Percentiles rank a stretch among this genome's conserved stretches.
phyloP scores from a whole-genome alignment of 2,113 vertebrate genomes.

The Formicarius rufipectus region DNA sequence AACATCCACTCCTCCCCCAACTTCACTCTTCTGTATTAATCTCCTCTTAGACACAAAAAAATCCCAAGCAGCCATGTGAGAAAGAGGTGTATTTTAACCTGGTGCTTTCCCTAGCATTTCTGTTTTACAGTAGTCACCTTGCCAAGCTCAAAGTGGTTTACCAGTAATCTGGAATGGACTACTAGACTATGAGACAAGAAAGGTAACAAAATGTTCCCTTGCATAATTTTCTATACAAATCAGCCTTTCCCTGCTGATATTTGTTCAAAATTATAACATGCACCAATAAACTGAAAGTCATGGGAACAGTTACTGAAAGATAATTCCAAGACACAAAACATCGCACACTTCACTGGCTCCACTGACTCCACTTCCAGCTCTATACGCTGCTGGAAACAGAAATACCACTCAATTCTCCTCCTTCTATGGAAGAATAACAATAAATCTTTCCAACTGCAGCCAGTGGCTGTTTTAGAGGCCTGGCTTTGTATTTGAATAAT shows the following conservation, averaged over 20 bases:
- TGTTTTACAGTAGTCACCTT: neutral
- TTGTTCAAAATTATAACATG: neutral
- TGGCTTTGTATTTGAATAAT: neutral
- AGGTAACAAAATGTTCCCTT: neutral
- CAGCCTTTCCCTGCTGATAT: neutral
- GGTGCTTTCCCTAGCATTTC: neutral
- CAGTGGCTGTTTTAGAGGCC: neutral
- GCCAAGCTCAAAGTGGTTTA: neutral
- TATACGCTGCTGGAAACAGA: neutral
- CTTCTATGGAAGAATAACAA: neutral
- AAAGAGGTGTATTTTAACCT: neutral
- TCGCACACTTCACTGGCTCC: fast-evolving
- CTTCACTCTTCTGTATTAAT: neutral
- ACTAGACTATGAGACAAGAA: neutral
- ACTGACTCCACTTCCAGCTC: neutral
- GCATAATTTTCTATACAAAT: neutral
- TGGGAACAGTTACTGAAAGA: neutral
- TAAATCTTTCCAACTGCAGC: neutral
- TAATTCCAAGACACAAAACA: neutral
- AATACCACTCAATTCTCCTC: neutral
- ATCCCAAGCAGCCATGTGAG: neutral
- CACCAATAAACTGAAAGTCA: neutral
- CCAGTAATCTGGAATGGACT: neutral
- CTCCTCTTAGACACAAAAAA: neutral
- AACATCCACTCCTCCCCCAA: neutral